Evolutionary conservation across 2,888 invertebrate species (phyloP), one percentile per base, ranked within the genome.

Genomic region (Steinernema hermaphroditum): DNA sequence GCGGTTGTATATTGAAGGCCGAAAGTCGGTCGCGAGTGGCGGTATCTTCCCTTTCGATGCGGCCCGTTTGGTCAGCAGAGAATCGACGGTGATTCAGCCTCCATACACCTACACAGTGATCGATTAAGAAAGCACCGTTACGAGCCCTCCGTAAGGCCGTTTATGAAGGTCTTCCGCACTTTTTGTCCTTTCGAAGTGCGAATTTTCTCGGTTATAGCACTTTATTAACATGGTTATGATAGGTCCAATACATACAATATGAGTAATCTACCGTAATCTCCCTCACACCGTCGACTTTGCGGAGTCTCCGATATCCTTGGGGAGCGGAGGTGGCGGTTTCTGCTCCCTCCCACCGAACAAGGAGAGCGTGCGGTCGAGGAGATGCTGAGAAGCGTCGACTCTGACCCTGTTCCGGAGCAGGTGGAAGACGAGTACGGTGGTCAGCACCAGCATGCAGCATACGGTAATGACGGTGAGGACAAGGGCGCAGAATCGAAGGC

Each of bases 401-500:
- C 62, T 22, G 32, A 62, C 62, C 16, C 34, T 29, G 32, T 19
- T 62, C 29, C 62, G 62, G 29, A 62, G 62, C 14, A 75, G 49
- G 37, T 43, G 62, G 41, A 62, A 71, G 34, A 68, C 29, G 19
- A 75, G 16, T 29, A 46, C 62, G 29, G 46, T 32, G 8, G 75
- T 75, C 49, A 75, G 37, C 0, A 37, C 37, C 4, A 77, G 49
- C 19, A 72, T 68, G 68, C 73, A 72, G 34, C 70, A 16, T 1
- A 68, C 78, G 19, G 69, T 34, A 29, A 79, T 37, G n/a, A 75
- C 27, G 9, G 77, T 77, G 14, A 79, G 68, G 19, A 77, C 70
- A 16, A 77, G 69, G 27, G 54, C 44, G 69, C 78, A 77, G n/a
- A 46, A 57, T 44, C 79, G 77, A 27, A 81, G 74, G 9, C 80